These are phyloP conservation scores for Carlito syrichta DNA, from an alignment of 2,113 vertebrate genomes.

Conservation along the genomic window DNA sequence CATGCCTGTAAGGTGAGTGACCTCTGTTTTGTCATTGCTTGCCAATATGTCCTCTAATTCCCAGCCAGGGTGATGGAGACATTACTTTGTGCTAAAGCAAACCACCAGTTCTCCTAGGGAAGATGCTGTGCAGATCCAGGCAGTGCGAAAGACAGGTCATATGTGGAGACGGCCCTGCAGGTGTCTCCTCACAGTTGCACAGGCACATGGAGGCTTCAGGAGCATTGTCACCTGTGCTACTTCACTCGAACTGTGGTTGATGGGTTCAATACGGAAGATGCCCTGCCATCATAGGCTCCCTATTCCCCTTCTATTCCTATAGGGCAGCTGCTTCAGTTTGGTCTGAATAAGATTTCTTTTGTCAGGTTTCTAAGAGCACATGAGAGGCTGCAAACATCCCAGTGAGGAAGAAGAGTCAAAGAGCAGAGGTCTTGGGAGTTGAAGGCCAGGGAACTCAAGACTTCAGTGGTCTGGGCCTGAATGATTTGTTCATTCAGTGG, in stretches of 20 bases:
- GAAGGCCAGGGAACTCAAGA: background rate
- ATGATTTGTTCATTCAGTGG: constrained; percentile 26
- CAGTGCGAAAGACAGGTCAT: background rate
- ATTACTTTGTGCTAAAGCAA: constrained; percentile 65
- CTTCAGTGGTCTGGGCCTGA: constrained; percentile 15
- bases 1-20: constrained; percentile 51
- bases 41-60: constrained; percentile 60
- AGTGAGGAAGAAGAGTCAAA: background rate
- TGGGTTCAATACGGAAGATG: background rate
- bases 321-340: background rate
- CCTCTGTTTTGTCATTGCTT: constrained; percentile 59
- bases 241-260: background rate
- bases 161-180: background rate
- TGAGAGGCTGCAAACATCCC: background rate
- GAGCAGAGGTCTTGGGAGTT: background rate
- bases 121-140: background rate
- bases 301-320: background rate
- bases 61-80: constrained; percentile 44
- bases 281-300: background rate
- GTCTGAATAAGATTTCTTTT: constrained; percentile 9
- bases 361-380: background rate
- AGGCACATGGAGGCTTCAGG: background rate
- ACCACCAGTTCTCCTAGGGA: constrained; percentile 25
- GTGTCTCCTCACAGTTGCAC: background rate
- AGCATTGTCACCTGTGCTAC: background rate